Conservation (phyloP, 2,888 invertebrate species). For the Apocheima hispidaria region DNA sequence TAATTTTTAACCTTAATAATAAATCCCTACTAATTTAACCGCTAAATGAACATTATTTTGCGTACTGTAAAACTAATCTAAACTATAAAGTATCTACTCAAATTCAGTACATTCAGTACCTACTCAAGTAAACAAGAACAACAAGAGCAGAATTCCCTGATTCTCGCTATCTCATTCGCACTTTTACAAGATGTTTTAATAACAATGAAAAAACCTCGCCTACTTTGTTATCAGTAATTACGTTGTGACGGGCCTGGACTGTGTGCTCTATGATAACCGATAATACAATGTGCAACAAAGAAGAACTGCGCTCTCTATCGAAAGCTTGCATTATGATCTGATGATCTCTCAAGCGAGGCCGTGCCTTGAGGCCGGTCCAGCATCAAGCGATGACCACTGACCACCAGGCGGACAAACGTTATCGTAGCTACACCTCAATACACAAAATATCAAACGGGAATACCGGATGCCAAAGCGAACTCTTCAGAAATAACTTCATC, state of each 20-base stretch:
- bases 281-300: slow-evolving; percentile 28
- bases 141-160: too few relatives aligned
- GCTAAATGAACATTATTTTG: too few relatives aligned
- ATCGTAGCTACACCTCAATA: slow-evolving; percentile 65
- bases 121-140: too few relatives aligned
- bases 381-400: slow-evolving; percentile 58
- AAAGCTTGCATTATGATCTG: neutral
- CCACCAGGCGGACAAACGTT: slow-evolving; percentile 55
- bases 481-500: slow-evolving; percentile 56
- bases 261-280: slow-evolving; percentile 36
- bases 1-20: too few relatives aligned
- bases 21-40: too few relatives aligned
- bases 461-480: slow-evolving; percentile 71
- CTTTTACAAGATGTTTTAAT: too few relatives aligned
- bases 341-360: slow-evolving; percentile 12
- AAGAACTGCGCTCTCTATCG: neutral
- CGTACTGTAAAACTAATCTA: too few relatives aligned
- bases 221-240: slow-evolving; percentile 44
- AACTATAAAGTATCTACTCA: too few relatives aligned
- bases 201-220: slow-evolving; percentile 21
- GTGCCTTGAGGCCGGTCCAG: slow-evolving; percentile 60
- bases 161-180: too few relatives aligned
- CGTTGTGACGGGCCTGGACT: slow-evolving; percentile 17
- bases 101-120: too few relatives aligned
- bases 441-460: slow-evolving; percentile 77